phyloP scores from a whole-genome alignment of 2,888 invertebrate genomes.

The Dysmachus trigonus region DNA sequence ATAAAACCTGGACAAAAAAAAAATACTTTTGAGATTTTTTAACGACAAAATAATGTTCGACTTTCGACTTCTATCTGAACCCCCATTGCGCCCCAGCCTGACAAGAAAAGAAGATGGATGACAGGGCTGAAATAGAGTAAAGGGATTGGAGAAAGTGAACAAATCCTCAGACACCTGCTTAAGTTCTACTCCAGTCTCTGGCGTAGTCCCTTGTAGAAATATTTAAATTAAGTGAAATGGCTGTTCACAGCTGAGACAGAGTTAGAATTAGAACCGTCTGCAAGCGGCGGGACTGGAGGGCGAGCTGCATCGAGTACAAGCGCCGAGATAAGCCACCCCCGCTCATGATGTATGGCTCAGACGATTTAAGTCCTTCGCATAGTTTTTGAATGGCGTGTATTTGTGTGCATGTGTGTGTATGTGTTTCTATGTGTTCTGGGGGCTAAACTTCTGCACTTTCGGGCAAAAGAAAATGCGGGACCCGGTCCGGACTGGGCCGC shows the following conservation, averaged over 20 bases:
- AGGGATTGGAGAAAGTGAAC: neutral
- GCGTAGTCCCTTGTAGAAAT: neutral
- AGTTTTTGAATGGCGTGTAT: conserved; percentile 30
- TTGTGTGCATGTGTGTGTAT: no score
- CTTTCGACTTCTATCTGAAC: neutral
- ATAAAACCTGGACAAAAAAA: neutral
- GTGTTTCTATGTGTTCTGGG: no score
- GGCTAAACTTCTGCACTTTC: neutral
- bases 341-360: conserved; percentile 10
- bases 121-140: neutral
- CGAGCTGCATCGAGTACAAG: neutral
- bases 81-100: neutral
- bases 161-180: neutral
- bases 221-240: neutral
- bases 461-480: neutral
- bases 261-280: neutral
- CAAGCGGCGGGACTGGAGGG: neutral
- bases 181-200: neutral
- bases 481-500: neutral
- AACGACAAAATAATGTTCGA: neutral
- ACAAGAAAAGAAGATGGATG: neutral
- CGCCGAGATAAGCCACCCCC: conserved; percentile 32
- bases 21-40: neutral
- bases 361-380: conserved; percentile 35
- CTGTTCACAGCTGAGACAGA: neutral